These are phyloP conservation scores for Seira sanloemensis DNA, from an alignment of 2,888 invertebrate species.

Conservation along the genomic window DNA sequence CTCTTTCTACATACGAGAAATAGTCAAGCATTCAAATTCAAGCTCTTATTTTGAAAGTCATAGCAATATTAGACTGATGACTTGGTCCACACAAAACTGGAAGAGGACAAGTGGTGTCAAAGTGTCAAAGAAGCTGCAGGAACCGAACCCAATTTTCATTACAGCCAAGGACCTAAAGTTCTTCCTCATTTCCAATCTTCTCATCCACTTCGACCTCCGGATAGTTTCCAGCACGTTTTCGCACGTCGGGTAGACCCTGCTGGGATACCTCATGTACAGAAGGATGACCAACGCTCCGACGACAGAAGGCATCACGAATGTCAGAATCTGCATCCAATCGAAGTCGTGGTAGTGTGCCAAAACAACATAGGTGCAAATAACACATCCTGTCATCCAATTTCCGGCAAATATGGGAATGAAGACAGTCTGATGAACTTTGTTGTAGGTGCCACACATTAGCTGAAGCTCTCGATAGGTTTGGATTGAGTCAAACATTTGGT, in stretches of 20 bases:
- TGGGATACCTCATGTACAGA: neutral
- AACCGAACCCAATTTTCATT: neutral
- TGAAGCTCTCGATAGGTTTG: neutral
- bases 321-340: neutral
- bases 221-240: neutral
- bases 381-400: neutral
- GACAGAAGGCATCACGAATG: neutral
- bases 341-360: neutral
- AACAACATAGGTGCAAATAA: neutral
- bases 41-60: too few species aligned
- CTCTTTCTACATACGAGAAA: too few species aligned
- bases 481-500: neutral
- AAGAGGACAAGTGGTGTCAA: neutral
- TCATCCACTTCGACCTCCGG: neutral
- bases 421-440: neutral
- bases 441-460: neutral
- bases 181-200: neutral
- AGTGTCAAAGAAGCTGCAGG: neutral
- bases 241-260: neutral
- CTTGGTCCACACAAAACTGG: conserved; percentile 14
- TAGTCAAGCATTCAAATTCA: too few species aligned
- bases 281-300: neutral
- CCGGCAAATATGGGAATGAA: neutral
- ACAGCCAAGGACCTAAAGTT: neutral
- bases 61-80: neutral